Conservation (phyloP, 2,888 invertebrate species). For the Timema podura region DNA sequence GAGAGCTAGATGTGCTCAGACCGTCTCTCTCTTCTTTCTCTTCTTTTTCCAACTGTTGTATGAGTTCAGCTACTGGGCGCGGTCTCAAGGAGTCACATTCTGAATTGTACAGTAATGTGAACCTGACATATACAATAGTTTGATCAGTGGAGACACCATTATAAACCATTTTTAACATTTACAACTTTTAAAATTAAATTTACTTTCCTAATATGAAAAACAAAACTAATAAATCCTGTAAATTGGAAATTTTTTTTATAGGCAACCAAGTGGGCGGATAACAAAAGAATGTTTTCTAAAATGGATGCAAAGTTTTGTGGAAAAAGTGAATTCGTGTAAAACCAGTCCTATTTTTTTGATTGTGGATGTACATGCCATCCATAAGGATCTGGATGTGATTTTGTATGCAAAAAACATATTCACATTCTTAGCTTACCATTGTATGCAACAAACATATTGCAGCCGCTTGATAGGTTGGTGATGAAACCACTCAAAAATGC, state of each 20-base stretch:
- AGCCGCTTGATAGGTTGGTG: background rate
- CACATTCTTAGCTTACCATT: conserved; percentile 8
- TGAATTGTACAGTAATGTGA: conserved; percentile 45
- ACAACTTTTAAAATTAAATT: background rate
- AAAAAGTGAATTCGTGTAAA: background rate
- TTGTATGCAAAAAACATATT: conserved; percentile 9
- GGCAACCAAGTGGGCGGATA: conserved; percentile 2
- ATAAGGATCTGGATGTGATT: conserved; percentile 18
- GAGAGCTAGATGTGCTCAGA: background rate
- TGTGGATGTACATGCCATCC: conserved; percentile 14
- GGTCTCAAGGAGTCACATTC: conserved; percentile 49
- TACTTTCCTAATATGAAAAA: background rate
- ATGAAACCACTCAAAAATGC: conserved; percentile 11
- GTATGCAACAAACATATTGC: background rate
- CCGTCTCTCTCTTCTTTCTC: conserved; percentile 40
- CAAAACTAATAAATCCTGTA: too few relatives aligned
- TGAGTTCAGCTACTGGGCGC: conserved; percentile 42
- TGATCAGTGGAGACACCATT: background rate
- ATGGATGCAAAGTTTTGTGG: conserved; percentile 1
- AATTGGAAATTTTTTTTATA: too few relatives aligned
- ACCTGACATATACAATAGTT: conserved; percentile 35
- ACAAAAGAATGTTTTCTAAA: conserved; percentile 5
- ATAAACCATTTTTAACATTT: background rate
- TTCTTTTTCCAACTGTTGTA: conserved; percentile 45
- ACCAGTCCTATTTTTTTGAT: conserved; percentile 6